Evolutionary conservation across 2,797 vertebrate species (phyloP).

Genomic region (Acrossocheilus wenchowensis): DNA sequence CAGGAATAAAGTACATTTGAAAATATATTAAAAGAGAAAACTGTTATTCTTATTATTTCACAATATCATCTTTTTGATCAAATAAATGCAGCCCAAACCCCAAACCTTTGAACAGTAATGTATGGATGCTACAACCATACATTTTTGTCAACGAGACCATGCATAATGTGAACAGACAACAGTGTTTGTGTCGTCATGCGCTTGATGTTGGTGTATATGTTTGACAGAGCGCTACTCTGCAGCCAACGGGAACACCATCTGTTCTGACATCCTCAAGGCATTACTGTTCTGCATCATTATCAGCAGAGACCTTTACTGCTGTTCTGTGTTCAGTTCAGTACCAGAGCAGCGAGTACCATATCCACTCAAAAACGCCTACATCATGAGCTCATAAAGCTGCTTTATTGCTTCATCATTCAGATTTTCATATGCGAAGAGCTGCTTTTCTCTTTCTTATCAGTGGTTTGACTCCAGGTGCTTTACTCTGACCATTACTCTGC

Average conservation of each 20-base stretch:
- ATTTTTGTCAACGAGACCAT: not conserved
- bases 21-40: too few species aligned
- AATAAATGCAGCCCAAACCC: not conserved
- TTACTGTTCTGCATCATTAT: conserved; percentile 26
- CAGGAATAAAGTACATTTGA: not conserved
- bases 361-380: not conserved
- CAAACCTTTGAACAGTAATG: not conserved
- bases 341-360: conserved; percentile 3
- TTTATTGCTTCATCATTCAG: conserved; percentile 25
- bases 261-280: conserved; percentile 23
- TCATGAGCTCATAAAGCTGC: conserved; percentile 18
- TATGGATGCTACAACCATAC: not conserved
- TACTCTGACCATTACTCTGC: conserved; percentile 30
- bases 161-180: not conserved
- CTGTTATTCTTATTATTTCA: not conserved
- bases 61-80: not conserved
- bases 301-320: conserved; percentile 4
- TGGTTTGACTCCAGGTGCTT: conserved; percentile 33
- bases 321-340: conserved; percentile 17
- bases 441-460: not conserved
- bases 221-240: not conserved
- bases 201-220: not conserved
- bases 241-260: conserved; percentile 18
- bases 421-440: conserved; percentile 16
- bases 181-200: not conserved